Evolutionary conservation across 2,888 invertebrate genomes (phyloP).

Genomic region (Acanthosoma haemorrhoidale): DNA sequence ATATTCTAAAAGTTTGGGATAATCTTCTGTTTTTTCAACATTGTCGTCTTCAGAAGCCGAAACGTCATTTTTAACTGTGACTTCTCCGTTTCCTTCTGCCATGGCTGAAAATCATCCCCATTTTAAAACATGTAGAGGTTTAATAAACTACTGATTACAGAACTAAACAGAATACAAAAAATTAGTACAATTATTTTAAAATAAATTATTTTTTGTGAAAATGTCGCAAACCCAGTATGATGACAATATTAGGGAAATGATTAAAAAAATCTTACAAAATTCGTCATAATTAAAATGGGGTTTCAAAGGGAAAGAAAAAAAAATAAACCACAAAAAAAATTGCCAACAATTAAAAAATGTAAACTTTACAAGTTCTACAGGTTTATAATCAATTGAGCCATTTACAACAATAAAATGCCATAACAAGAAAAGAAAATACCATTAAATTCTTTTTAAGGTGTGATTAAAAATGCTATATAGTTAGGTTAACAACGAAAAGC

Average conservation of each 20-base stretch:
- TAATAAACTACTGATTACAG: not conserved
- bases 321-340: too few relatives aligned
- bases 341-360: too few relatives aligned
- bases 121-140: not conserved
- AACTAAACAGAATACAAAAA: not conserved
- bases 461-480: not conserved
- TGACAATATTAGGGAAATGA: not conserved
- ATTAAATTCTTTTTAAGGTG: not conserved
- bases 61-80: constrained; percentile 55
- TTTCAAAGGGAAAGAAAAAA: too few relatives aligned
- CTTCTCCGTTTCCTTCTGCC: constrained; percentile 83
- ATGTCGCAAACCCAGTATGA: not conserved
- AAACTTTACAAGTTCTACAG: too few relatives aligned
- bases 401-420: too few relatives aligned
- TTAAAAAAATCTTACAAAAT: too few relatives aligned
- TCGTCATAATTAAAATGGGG: too few relatives aligned
- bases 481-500: constrained; percentile 1
- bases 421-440: not conserved
- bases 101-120: constrained; percentile 55
- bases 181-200: not conserved
- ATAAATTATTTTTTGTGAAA: too few relatives aligned
- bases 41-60: constrained; percentile 60
- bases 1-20: constrained; percentile 89
- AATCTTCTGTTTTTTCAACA: constrained; percentile 78
- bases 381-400: too few relatives aligned